Conservation (phyloP, 2,113 vertebrate species). For the Puma concolor region DNA sequence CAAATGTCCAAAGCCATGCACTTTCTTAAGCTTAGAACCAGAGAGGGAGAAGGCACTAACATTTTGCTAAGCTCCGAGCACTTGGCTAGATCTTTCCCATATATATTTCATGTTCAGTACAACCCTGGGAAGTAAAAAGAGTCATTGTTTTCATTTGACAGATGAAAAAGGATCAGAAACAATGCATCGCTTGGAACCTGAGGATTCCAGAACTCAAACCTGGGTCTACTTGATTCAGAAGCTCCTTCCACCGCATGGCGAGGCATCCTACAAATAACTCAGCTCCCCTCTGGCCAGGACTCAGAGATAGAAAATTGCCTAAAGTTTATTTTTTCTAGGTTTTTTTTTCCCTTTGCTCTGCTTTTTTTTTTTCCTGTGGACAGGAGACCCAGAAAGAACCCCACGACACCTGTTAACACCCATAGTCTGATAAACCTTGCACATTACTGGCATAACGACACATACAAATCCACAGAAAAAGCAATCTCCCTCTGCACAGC, state of each 20-base stretch:
- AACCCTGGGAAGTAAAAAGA: neutral
- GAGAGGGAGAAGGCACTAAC: neutral
- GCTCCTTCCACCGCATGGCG: neutral
- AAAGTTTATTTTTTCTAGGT: neutral
- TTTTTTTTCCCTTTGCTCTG: neutral
- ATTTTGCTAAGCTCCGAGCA: neutral
- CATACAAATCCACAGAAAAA: neutral
- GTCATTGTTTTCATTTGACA: neutral
- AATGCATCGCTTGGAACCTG: neutral
- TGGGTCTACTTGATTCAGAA: neutral
- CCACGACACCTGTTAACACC: neutral
- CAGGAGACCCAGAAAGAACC: neutral
- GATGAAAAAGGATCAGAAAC: neutral
- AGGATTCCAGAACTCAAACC: neutral
- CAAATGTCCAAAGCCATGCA: neutral
- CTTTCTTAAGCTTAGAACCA: neutral
- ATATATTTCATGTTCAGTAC: neutral
- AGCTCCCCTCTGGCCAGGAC: neutral
- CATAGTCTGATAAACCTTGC: neutral
- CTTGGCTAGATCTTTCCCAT: neutral
- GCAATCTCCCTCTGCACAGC: neutral
- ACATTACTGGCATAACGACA: neutral
- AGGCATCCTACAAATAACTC: neutral
- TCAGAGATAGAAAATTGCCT: neutral
- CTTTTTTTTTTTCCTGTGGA: neutral